A percentile compares a stretch with the other conserved stretches of the same genome.
Conservation (phyloP, 2,113 vertebrate species). For the Copsychus sechellarum region DNA sequence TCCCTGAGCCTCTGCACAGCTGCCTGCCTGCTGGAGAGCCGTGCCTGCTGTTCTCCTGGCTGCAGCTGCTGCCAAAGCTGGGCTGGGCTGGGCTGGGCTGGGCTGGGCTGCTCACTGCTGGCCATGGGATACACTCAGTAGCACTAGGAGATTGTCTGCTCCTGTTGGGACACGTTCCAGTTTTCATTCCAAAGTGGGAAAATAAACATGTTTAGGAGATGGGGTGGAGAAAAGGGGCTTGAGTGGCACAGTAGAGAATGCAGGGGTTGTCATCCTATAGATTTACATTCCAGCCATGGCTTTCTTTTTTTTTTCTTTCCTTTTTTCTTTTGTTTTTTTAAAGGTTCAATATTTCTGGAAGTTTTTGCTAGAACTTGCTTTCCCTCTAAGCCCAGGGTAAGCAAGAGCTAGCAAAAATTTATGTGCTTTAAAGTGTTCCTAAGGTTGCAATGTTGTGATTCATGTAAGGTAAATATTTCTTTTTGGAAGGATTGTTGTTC, state of each 20-base stretch:
- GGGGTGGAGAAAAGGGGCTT: background rate
- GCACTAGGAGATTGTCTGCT: background rate
- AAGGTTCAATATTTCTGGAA: background rate
- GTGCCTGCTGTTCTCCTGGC: background rate
- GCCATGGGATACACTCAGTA: background rate
- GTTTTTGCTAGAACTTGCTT: background rate
- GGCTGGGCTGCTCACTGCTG: background rate
- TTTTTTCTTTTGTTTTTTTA: background rate
- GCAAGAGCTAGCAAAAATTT: background rate
- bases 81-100: background rate
- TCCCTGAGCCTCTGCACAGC: background rate
- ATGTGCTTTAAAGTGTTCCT: background rate
- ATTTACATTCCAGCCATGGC: background rate
- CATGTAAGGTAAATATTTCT: background rate
- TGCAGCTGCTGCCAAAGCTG: background rate
- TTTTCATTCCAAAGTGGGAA: background rate
- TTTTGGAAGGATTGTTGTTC: background rate
- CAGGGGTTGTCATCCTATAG: background rate
- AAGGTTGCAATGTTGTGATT: background rate
- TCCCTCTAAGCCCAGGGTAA: background rate
- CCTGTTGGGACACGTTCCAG: accelerated
- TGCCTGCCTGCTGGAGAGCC: background rate
- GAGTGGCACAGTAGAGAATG: background rate
- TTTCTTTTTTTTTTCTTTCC: background rate
- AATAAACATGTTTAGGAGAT: background rate